Evolutionary conservation across 2,888 invertebrate species (phyloP), one percentile per base, ranked within the genome.

Genomic region (Lasioglossum pauxillum): DNA sequence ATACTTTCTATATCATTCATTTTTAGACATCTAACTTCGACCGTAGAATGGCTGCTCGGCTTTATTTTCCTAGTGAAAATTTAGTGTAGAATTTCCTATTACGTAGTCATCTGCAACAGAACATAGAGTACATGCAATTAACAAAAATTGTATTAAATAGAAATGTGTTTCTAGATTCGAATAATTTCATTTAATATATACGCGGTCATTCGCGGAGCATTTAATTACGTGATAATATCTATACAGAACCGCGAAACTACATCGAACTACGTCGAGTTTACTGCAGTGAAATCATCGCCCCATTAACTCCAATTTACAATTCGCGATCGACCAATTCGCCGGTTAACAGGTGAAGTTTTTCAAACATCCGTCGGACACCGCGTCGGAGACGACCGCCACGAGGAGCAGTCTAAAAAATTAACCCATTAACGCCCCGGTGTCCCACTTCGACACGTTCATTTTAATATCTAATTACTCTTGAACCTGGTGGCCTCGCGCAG

Each of bases 1-100:
- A 93, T 90, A 83, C 93, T 93, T 86, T 94, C 94, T 88, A 94
- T 94, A 89, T 95, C 95, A 89, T 94, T 95, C 94, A 95, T 95
- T 84, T 92, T 93, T 60, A 72, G 38, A 89, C 89, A 80, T 87
- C 85, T 83, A 88, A 49, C 71, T 71, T 64, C 12, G 35, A 76
- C 57, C 46, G 73, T 64, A 64, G 72, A 79, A 38, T 27, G 49
- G 78, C 78, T 60, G n/a, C 71, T 77, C 44, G 49, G 71, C n/a
- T 67, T 82, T 82, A 67, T 75, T 78, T 75, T 81, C 75, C 82
- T 83, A 60, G 27, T 44, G 75, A 80, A 78, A 81, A 60, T 81
- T 84, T 80, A 35, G 79, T 75, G 78, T 69, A 60, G 31, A 64
- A 74, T 74, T 89, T 49, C 74, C 79, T 92, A 90, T 91, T 93